Conservation (phyloP, 30 jellyfish, hydroid and myxozoan genomes). For the Catostylus mosaicus region DNA sequence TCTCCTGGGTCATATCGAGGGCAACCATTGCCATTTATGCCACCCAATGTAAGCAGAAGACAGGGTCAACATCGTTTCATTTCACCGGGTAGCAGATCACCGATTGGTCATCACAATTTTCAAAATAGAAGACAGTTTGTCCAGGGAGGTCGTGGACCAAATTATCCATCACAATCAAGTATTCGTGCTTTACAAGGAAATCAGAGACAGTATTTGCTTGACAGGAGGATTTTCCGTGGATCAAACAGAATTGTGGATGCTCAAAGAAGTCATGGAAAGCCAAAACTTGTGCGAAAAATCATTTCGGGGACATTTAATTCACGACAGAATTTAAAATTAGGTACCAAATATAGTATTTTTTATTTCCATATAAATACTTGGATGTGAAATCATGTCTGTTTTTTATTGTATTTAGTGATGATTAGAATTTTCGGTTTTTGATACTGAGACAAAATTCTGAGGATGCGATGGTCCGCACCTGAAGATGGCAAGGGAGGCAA, state of each 20-base stretch:
- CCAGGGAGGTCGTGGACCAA: slow-evolving; percentile 6
- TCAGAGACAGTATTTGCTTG: neutral
- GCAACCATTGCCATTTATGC: neutral
- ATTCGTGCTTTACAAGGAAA: slow-evolving; percentile 7
- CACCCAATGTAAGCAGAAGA: neutral
- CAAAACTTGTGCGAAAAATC: neutral
- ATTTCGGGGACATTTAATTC: slow-evolving; percentile 24
- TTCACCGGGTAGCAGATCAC: slow-evolving; percentile 3
- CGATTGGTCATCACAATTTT: neutral
- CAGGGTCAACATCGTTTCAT: slow-evolving; percentile 5
- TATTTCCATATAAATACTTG: neutral
- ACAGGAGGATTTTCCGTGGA: neutral
- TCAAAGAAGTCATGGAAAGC: neutral
- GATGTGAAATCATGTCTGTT: too few species aligned
- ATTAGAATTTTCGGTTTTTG: too few species aligned
- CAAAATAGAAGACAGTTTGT: slow-evolving; percentile 6
- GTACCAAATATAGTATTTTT: slow-evolving; percentile 2
- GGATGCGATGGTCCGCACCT: too few species aligned
- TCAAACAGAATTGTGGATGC: neutral
- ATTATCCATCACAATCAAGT: neutral
- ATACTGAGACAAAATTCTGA: too few species aligned
- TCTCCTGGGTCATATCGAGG: neutral
- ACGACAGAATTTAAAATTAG: slow-evolving; percentile 35
- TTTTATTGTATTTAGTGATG: too few species aligned
- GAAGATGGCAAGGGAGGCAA: too few species aligned